A percentile compares a stretch with the other conserved stretches of the same genome.
These are phyloP conservation scores for Clupea harengus DNA, from an alignment of 2,113 vertebrate genomes.

Conservation along the genomic window DNA sequence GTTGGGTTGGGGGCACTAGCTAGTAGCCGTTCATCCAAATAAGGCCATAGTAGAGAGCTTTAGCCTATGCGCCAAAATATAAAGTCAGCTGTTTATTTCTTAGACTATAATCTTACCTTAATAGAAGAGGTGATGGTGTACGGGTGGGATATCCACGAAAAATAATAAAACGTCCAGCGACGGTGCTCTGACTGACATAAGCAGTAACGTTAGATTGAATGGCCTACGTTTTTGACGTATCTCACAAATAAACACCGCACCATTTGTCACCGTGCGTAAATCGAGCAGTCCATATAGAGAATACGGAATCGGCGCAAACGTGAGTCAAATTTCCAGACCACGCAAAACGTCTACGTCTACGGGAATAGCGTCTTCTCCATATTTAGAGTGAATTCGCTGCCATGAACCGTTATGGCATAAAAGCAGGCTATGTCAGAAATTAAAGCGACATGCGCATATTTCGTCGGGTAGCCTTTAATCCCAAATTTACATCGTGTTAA, in stretches of 20 bases:
- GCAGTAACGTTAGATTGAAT: not conserved
- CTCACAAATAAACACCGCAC: not conserved
- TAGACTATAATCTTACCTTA: not conserved
- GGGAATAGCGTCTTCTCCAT: not conserved
- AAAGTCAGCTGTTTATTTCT: not conserved
- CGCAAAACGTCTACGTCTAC: not conserved
- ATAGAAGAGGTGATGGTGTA: not conserved
- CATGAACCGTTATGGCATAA: not conserved
- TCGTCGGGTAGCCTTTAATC: too few relatives aligned
- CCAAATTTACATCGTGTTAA: too few relatives aligned
- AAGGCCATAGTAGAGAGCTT: not conserved
- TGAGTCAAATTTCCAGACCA: not conserved
- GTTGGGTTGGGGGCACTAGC: not conserved
- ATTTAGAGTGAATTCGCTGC: not conserved
- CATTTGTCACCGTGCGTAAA: not conserved
- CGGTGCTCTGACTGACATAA: not conserved
- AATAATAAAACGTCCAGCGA: not conserved
- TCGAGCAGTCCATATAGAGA: not conserved
- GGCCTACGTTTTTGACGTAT: not conserved
- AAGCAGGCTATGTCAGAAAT: not conserved
- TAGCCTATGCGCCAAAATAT: not conserved
- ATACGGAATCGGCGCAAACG: not conserved
- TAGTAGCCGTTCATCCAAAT: slow-evolving; percentile 13
- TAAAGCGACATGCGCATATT: not conserved
- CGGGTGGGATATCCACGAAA: not conserved